Evolutionary conservation across 1,140 invertebrate species (phyloP).

Genomic region (Diachasma alloeum): DNA sequence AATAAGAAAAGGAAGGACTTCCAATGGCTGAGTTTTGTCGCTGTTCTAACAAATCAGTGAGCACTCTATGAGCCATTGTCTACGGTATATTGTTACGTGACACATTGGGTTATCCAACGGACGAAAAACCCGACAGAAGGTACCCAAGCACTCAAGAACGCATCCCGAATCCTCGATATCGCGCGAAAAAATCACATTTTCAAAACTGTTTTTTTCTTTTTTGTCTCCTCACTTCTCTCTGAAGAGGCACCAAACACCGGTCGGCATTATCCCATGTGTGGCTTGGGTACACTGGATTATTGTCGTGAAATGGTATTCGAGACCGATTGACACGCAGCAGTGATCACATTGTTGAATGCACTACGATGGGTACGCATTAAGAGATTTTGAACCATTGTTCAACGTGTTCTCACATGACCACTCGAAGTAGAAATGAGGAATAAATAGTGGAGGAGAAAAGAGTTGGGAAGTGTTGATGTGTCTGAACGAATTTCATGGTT

Average conservation of each 20-base stretch:
- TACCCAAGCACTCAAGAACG: slow-evolving; percentile 6
- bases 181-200: slow-evolving; percentile 45
- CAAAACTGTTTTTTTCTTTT: slow-evolving; percentile 22
- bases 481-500: slow-evolving; percentile 15
- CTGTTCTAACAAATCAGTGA: background rate
- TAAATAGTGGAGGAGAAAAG: slow-evolving; percentile 5
- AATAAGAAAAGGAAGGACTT: background rate
- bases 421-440: background rate
- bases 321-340: slow-evolving; percentile 42
- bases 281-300: slow-evolving; percentile 53
- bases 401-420: slow-evolving; percentile 1
- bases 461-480: slow-evolving; percentile 14
- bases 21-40: background rate
- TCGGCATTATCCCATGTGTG: slow-evolving; percentile 41
- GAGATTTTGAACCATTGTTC: slow-evolving; percentile 51
- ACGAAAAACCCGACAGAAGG: slow-evolving; percentile 24
- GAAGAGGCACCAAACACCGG: slow-evolving; percentile 44
- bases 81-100: background rate
- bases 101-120: slow-evolving; percentile 31
- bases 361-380: slow-evolving; percentile 41
- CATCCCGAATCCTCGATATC: slow-evolving; percentile 39
- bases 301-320: slow-evolving; percentile 54
- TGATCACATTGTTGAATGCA: slow-evolving; percentile 44
- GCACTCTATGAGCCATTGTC: background rate
- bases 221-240: slow-evolving; percentile 11